phyloP scores from a whole-genome alignment of 2,113 vertebrate species.

The Larimichthys polyactis region DNA sequence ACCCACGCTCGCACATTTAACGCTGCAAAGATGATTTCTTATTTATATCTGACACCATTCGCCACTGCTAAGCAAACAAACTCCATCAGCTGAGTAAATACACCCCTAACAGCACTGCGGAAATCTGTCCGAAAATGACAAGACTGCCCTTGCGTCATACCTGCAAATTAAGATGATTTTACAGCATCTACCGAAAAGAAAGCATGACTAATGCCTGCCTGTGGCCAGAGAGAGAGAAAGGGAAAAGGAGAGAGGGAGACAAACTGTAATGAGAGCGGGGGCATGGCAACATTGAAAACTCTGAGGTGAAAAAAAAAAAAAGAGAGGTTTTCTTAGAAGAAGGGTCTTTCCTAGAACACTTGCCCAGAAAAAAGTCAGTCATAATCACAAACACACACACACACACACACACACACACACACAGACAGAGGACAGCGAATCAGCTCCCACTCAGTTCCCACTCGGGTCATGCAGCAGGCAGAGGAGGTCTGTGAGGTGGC shows the following conservation, averaged over 20 bases:
- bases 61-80: constrained; percentile 15
- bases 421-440: constrained; percentile 41
- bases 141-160: constrained; percentile 14
- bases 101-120: constrained; percentile 20
- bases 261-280: constrained; percentile 18
- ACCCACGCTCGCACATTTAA: constrained; percentile 8
- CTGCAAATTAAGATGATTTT: constrained; percentile 26
- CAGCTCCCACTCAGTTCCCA: constrained; percentile 66
- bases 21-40: constrained; percentile 6
- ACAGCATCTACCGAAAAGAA: constrained; percentile 13
- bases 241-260: background rate
- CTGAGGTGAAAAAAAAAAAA: constrained; percentile 24
- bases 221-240: constrained; percentile 7
- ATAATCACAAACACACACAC: constrained; percentile 54
- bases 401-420: constrained; percentile 46
- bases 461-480: constrained; percentile 76
- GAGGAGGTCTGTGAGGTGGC: constrained; percentile 63
- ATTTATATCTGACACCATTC: constrained; percentile 31
- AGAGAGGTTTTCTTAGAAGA: constrained; percentile 21
- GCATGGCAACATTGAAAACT: constrained; percentile 10
- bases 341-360: constrained; percentile 40
- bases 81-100: constrained; percentile 25
- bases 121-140: constrained; percentile 15
- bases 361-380: constrained; percentile 46
- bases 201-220: constrained; percentile 28